These are phyloP conservation scores for Galaxea fascicularis DNA, from an alignment of 92 coral and sea anemone species.

Conservation along the genomic window DNA sequence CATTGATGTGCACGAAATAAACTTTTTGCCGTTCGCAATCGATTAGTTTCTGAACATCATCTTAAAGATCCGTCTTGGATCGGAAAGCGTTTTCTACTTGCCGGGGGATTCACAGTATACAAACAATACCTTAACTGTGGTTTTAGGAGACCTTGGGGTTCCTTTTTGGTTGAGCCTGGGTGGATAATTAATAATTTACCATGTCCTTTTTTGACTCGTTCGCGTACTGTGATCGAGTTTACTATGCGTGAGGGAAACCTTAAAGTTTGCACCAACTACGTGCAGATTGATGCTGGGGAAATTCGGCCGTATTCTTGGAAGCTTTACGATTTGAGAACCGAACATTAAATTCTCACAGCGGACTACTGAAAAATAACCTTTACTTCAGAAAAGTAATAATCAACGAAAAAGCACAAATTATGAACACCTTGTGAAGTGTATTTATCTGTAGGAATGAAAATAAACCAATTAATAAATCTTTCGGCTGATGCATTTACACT, in stretches of 20 bases:
- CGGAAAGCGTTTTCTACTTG: neutral
- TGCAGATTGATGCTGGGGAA: neutral
- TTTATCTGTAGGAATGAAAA: too few species aligned
- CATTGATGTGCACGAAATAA: neutral
- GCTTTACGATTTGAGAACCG: neutral
- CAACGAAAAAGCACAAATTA: too few species aligned
- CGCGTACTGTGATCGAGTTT: conserved; percentile 33
- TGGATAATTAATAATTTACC: conserved; percentile 39
- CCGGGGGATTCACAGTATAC: conserved; percentile 16
- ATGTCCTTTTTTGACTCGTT: conserved; percentile 35
- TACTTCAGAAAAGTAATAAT: too few species aligned
- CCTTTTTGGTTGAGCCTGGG: conserved; percentile 33
- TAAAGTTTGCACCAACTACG: neutral
- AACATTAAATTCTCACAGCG: neutral
- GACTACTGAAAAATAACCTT: too few species aligned
- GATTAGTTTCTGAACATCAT: neutral
- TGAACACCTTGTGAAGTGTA: too few species aligned
- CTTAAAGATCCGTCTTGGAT: neutral
- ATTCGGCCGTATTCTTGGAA: neutral
- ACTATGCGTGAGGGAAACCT: conserved; percentile 14
- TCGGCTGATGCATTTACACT: too few species aligned
- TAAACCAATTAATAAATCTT: too few species aligned
- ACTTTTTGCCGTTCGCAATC: neutral
- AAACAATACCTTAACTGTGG: conserved; percentile 35
- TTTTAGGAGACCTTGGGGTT: conserved; percentile 36